Evolutionary conservation across 2,888 invertebrate species (phyloP), one percentile per base, ranked within the genome.

Genomic region (Drosophila hamatofila): DNA sequence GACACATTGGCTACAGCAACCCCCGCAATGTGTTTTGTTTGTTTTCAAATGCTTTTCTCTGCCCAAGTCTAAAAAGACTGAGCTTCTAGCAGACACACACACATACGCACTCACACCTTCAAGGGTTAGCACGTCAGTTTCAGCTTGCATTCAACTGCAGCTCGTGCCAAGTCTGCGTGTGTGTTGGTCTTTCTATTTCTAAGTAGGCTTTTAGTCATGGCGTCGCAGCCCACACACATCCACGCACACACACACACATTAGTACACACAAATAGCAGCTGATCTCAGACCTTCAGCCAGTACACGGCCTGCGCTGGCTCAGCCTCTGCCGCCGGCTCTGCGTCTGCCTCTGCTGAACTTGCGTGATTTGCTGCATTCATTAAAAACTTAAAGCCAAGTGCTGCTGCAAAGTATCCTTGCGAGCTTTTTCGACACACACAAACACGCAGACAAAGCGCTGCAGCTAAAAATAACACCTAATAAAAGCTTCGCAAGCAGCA

Each of bases 41-140:
- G 41, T 57, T n/a, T 69, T 63, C 69, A 81, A 83, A 84, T 83
- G 82, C 88, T 87, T 87, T 83, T 78, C 79, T 64, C 78, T 76
- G 80, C 66, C 69, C 58, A 76, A 46, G 44, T 42, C 64, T 71
- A 42, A 63, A 65, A 62, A 75, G 75, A 65, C 68, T 75, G 72
- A 84, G 89, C 89, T 88, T 84, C 89, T 83, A 84, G 67, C 67
- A 60, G 57, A 66, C 44, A 57, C 35, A 61, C 58, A 57, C 16
- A 27, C 55, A 7, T 7, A 37, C 37, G 3, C 35, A 33, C 46
- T 37, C 57, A 35, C 14, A 18, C 46, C 49, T 48, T 46, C 55
- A 68, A 69, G 72, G 77, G 77, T 56, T 72, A 88, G 83, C 83
- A 88, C 88, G 81, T 85, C 63, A 55, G 48, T 37, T 65, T 41